A percentile compares a stretch with the other conserved stretches of the same genome.
Conservation (phyloP, 2,888 invertebrate genomes). For the Stenodera caucasica region DNA sequence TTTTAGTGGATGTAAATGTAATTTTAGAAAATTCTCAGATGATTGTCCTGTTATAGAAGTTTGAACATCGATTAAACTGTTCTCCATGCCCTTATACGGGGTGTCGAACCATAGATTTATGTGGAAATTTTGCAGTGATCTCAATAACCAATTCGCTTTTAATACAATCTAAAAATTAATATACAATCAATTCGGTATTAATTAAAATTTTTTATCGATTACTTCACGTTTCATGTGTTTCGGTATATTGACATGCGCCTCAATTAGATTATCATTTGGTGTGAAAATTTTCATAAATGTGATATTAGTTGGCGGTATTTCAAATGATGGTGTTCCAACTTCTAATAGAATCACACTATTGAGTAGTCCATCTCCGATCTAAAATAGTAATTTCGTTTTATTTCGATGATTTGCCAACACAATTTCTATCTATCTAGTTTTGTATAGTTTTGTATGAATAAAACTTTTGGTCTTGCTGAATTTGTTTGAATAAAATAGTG, state of each 20-base stretch:
- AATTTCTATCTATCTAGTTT: neutral
- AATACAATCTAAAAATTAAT: slow-evolving; percentile 38
- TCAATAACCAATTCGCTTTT: slow-evolving; percentile 41
- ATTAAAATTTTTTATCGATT: slow-evolving; percentile 27
- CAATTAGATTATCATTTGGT: slow-evolving; percentile 64
- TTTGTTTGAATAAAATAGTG: slow-evolving; percentile 8
- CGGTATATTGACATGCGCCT: slow-evolving; percentile 60
- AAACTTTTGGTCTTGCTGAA: neutral
- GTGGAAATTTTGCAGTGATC: slow-evolving; percentile 46
- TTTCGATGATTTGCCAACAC: neutral
- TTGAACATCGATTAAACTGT: slow-evolving; percentile 50
- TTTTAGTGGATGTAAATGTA: slow-evolving; percentile 51
- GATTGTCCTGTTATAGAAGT: slow-evolving; percentile 45
- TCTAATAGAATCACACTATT: slow-evolving; percentile 56
- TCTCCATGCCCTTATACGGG: slow-evolving; percentile 54
- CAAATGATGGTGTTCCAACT: slow-evolving; percentile 65
- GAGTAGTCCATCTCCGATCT: slow-evolving; percentile 67
- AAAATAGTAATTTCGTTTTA: slow-evolving; percentile 30
- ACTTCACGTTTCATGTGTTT: slow-evolving; percentile 43
- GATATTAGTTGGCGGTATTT: slow-evolving; percentile 67
- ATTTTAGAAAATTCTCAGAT: slow-evolving; percentile 47
- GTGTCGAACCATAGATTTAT: slow-evolving; percentile 51
- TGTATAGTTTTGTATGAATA: too few species aligned
- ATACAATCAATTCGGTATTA: neutral
- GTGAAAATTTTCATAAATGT: slow-evolving; percentile 71